Percentiles rank a stretch among this genome's conserved stretches.
Conservation (phyloP, 2,113 vertebrate genomes). For the Oophaga pumilio region DNA sequence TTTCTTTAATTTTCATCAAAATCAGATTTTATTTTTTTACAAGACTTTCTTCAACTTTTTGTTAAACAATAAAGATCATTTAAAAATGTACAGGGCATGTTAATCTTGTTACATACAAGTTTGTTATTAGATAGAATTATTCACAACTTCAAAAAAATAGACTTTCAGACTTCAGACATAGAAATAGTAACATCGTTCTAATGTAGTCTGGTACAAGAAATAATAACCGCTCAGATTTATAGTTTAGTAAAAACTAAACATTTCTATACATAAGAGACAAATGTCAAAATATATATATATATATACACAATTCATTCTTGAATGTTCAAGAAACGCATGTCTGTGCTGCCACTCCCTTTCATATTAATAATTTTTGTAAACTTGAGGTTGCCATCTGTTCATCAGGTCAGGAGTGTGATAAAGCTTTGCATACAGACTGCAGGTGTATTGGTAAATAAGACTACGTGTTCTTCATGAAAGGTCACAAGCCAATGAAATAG, state of each 20-base stretch:
- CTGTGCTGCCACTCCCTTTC: neutral
- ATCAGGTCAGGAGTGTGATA: neutral
- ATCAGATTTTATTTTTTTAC: conserved; percentile 82
- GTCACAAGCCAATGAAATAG: neutral
- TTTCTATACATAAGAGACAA: conserved; percentile 63
- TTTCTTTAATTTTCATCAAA: conserved; percentile 71
- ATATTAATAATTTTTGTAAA: neutral
- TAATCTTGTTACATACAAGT: conserved; percentile 67
- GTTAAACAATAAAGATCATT: conserved; percentile 74
- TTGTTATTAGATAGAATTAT: conserved; percentile 67
- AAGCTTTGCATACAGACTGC: neutral
- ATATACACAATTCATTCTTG: conserved; percentile 59
- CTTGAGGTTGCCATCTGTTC: neutral
- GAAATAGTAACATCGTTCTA: conserved; percentile 71
- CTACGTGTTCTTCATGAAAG: neutral
- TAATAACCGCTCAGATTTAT: conserved; percentile 68
- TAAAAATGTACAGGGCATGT: conserved; percentile 73
- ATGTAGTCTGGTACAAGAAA: conserved; percentile 69
- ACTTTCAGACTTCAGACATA: conserved; percentile 71
- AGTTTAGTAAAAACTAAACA: conserved; percentile 66
- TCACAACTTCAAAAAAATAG: conserved; percentile 73
- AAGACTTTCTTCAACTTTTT: conserved; percentile 67
- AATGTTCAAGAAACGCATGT: neutral
- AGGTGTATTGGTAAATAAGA: neutral
- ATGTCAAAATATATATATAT: conserved; percentile 63